A percentile compares a stretch with the other conserved stretches of the same genome.
Evolutionary conservation across 2,113 vertebrate species (phyloP).

Genomic region (Brachyhypopomus occidentalis): DNA sequence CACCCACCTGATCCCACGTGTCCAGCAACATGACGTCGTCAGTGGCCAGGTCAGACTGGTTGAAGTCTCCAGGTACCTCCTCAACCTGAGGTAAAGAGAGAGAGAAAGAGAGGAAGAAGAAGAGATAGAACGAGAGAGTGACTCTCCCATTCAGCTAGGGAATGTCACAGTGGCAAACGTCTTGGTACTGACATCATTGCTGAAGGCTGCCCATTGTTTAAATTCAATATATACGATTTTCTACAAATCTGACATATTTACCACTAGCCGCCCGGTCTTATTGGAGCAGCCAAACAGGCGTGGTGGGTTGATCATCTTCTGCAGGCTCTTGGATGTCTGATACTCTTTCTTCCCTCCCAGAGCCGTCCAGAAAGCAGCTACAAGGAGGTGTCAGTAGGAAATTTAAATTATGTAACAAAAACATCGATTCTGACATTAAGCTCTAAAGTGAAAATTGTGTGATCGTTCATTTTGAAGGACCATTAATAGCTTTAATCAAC

Average conservation of each 20-base stretch:
- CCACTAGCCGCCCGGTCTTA: constrained; percentile 73
- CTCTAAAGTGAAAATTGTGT: too few relatives aligned
- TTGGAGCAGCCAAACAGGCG: constrained; percentile 78
- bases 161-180: too few relatives aligned
- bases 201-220: not conserved
- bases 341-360: constrained; percentile 74
- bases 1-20: constrained; percentile 68
- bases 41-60: constrained; percentile 70
- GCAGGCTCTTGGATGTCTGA: constrained; percentile 69
- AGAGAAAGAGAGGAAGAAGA: not conserved
- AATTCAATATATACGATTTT: not conserved
- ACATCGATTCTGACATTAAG: too few relatives aligned
- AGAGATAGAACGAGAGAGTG: too few relatives aligned
- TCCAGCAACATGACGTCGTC: constrained; percentile 81
- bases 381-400: not conserved
- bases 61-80: constrained; percentile 72
- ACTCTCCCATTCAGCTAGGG: too few relatives aligned
- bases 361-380: constrained; percentile 72
- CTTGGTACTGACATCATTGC: too few relatives aligned
- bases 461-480: too few relatives aligned
- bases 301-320: constrained; percentile 54
- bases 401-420: not conserved
- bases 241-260: constrained; percentile 54
- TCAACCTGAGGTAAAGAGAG: constrained; percentile 63
- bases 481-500: too few relatives aligned